phyloP scores from a whole-genome alignment of 2,888 invertebrate species.

The Diplazon laetatorius region DNA sequence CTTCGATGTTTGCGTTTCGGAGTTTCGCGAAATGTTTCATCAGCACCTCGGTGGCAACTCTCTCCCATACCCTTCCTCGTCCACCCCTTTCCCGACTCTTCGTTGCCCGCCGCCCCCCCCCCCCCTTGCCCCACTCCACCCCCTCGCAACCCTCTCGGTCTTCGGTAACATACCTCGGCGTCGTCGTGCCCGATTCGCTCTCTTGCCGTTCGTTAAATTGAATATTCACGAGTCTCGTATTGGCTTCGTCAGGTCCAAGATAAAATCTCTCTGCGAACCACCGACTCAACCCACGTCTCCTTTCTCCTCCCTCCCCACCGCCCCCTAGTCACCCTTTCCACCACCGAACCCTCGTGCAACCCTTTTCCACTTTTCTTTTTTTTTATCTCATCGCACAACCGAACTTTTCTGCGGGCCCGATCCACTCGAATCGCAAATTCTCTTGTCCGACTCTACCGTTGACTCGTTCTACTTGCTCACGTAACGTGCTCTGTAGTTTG shows the following conservation, averaged over 20 bases:
- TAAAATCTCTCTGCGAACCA: conserved; percentile 52
- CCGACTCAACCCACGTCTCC: not conserved
- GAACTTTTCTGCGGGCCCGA: conserved; percentile 45
- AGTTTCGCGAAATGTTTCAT: conserved; percentile 66
- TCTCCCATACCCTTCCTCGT: conserved; percentile 18
- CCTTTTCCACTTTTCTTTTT: conserved; percentile 4
- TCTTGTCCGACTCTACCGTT: too few relatives aligned
- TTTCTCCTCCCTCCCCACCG: too few relatives aligned
- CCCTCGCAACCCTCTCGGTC: conserved; percentile 4
- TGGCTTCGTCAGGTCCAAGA: conserved; percentile 59
- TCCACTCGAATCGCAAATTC: too few relatives aligned
- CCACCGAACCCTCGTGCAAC: too few relatives aligned
- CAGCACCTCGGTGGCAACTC: conserved; percentile 54
- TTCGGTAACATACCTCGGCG: conserved; percentile 27
- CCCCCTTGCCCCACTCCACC: not conserved
- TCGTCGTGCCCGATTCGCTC: conserved; percentile 55
- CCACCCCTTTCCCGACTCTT: not conserved
- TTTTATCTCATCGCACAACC: conserved; percentile 11
- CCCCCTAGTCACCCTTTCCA: too few relatives aligned
- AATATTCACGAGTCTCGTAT: conserved; percentile 58
- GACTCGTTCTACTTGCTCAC: conserved; percentile 48
- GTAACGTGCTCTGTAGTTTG: too few relatives aligned
- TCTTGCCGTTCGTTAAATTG: conserved; percentile 61
- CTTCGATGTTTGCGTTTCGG: conserved; percentile 74
- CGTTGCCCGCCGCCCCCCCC: not conserved